Percentiles rank a stretch among this genome's conserved stretches.
Evolutionary conservation across 2,888 invertebrate species (phyloP).

Genomic region (Hirtodrosophila confusa): DNA sequence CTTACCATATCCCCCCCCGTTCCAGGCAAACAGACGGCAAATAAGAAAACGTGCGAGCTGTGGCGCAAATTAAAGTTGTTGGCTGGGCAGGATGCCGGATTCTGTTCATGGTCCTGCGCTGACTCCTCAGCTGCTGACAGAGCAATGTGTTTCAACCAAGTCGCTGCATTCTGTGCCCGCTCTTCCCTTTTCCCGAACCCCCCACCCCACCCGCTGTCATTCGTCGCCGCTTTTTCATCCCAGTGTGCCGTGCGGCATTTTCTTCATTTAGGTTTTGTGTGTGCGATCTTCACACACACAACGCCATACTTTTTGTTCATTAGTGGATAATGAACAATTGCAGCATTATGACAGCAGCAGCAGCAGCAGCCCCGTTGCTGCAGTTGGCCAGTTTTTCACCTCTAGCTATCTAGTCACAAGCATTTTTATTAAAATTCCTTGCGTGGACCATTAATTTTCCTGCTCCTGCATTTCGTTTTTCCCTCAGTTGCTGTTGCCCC

Average conservation of each 20-base stretch:
- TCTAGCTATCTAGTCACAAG: conserved; percentile 74
- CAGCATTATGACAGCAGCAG: conserved; percentile 76
- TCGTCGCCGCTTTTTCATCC: conserved; percentile 68
- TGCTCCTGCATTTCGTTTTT: conserved; percentile 41
- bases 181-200: conserved; percentile 2
- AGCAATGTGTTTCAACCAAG: conserved; percentile 70
- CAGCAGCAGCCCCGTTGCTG: conserved; percentile 27
- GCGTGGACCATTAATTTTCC: conserved; percentile 77
- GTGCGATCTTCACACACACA: conserved; percentile 47
- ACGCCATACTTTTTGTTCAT: conserved; percentile 79
- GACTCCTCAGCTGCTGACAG: conserved; percentile 74
- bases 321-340: conserved; percentile 82
- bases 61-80: conserved; percentile 75
- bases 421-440: conserved; percentile 80
- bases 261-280: conserved; percentile 76
- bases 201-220: conserved; percentile 65
- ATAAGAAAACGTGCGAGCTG: conserved; percentile 79
- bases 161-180: conserved; percentile 41
- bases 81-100: conserved; percentile 47
- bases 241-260: conserved; percentile 68
- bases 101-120: conserved; percentile 42
- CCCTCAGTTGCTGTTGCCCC: conserved; percentile 6
- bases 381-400: conserved; percentile 74
- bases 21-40: conserved; percentile 60
- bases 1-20: conserved; percentile 10